Conservation (phyloP, 1,140 invertebrate species). For the Trypoxylus dichotomus region DNA sequence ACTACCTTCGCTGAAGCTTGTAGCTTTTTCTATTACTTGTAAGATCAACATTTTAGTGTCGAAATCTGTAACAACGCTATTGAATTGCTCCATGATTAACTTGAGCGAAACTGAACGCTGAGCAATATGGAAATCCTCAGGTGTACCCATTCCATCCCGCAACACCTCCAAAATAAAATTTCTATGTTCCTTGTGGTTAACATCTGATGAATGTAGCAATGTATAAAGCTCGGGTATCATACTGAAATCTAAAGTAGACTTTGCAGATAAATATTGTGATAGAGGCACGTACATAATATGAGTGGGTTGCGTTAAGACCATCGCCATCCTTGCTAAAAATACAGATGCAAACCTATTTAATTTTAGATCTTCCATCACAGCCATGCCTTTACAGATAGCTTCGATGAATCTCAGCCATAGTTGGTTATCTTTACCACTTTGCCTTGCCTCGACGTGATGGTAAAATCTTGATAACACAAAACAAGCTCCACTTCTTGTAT, state of each 20-base stretch:
- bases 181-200: conserved; percentile 62
- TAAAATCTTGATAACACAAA: conserved; percentile 68
- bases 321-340: conserved; percentile 69
- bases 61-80: conserved; percentile 54
- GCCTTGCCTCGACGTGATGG: conserved; percentile 66
- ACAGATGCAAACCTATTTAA: conserved; percentile 67
- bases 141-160: conserved; percentile 62
- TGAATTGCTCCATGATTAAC: conserved; percentile 60
- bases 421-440: conserved; percentile 46
- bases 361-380: conserved; percentile 53
- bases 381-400: conserved; percentile 45
- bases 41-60: conserved; percentile 65
- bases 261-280: conserved; percentile 71
- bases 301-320: conserved; percentile 66
- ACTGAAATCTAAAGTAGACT: conserved; percentile 66
- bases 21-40: conserved; percentile 60
- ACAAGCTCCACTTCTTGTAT: conserved; percentile 65
- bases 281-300: conserved; percentile 69
- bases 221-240: conserved; percentile 78
- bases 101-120: conserved; percentile 58
- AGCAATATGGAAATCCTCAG: conserved; percentile 57
- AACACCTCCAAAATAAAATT: conserved; percentile 71
- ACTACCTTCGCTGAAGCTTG: conserved; percentile 61
- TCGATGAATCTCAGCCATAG: conserved; percentile 49
- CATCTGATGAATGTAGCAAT: conserved; percentile 69